Base-by-base conservation (phyloP, 2,113 vertebrate species). In the Pyrgilauda ruficollis region DNA sequence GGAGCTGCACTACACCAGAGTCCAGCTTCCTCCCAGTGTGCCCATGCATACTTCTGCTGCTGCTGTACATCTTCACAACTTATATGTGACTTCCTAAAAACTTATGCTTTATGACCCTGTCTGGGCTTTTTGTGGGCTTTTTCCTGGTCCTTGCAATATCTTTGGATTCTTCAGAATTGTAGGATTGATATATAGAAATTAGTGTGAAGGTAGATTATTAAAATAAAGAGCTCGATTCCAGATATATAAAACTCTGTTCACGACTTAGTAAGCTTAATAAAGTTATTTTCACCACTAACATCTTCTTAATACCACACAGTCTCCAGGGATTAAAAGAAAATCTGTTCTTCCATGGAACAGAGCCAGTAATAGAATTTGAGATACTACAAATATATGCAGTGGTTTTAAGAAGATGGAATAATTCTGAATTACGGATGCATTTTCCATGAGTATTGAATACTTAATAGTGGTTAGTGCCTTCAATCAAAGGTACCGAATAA, bases 251-350 rank as follows among this genome's bases (percentile, higher is more conserved):
- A 83, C 8, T 26, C 39, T 55, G 15, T 83, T 88, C 55, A 41
- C 74, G 77, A 90, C 6, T 74, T 44, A 43, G 20, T n/a, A 83
- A 22, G 10, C 9, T 90, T 83, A 92, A 88, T 85, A 77, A 93
- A 82, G 62, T 67, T 76, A 23, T 77, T 85, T 58, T 72, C 33
- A 43, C 15, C 28, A 67, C 12, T 68, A 73, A 85, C 33, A 17
- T 27, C n/a, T 87, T 91, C 80, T 72, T 94, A 89, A 76, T 59
- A 62, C 33, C 27, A 41, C 23, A 50, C 6, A 20, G 43, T 74
- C 59, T 87, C 28, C 44, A 61, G 22, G 44, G 52, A 94, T 92
- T 87, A 90, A 91, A 37, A 68, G 30, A 86, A 92, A 92, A 89
- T 77, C 52, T 88, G 26, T 28, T 84, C 23, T 90, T 50, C 19